Evolutionary conservation across 2,888 invertebrate genomes (phyloP).

Genomic region (Escarpia spicata): DNA sequence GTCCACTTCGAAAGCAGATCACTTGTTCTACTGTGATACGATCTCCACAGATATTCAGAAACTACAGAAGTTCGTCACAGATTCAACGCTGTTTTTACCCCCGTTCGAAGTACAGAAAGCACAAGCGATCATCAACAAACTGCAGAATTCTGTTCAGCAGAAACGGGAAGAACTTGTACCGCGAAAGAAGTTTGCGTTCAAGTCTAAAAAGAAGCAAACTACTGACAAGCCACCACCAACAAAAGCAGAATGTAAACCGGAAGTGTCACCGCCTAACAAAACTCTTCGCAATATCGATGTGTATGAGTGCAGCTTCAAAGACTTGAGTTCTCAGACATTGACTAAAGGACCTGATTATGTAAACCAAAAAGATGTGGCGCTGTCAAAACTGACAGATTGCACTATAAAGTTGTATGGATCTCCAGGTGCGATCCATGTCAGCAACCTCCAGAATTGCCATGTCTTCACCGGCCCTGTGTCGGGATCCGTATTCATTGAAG

Average conservation of each 20-base stretch:
- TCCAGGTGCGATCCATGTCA: slow-evolving; percentile 87
- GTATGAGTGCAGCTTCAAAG: slow-evolving; percentile 58
- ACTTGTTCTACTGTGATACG: slow-evolving; percentile 53
- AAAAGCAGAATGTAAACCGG: slow-evolving; percentile 36
- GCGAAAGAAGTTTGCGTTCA: slow-evolving; percentile 65
- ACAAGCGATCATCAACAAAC: slow-evolving; percentile 51
- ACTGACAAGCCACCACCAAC: slow-evolving; percentile 19
- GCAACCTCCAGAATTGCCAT: slow-evolving; percentile 79
- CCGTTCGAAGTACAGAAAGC: slow-evolving; percentile 55
- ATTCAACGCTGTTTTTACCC: slow-evolving; percentile 60
- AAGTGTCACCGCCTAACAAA: slow-evolving; percentile 29
- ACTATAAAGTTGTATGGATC: slow-evolving; percentile 81
- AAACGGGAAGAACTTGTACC: slow-evolving; percentile 58
- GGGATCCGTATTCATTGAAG: slow-evolving; percentile 89
- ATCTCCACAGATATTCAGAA: slow-evolving; percentile 47
- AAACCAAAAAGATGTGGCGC: slow-evolving; percentile 65
- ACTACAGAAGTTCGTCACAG: slow-evolving; percentile 58
- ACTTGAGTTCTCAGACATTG: slow-evolving; percentile 48
- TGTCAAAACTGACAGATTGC: slow-evolving; percentile 81
- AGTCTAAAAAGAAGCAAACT: slow-evolving; percentile 53
- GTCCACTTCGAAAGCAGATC: slow-evolving; percentile 39
- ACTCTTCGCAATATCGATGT: neutral
- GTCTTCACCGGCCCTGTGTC: slow-evolving; percentile 88
- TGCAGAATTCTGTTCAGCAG: slow-evolving; percentile 54
- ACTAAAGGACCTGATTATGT: slow-evolving; percentile 53